Conservation (phyloP, 2,888 invertebrate species). For the Eudemis profundana region DNA sequence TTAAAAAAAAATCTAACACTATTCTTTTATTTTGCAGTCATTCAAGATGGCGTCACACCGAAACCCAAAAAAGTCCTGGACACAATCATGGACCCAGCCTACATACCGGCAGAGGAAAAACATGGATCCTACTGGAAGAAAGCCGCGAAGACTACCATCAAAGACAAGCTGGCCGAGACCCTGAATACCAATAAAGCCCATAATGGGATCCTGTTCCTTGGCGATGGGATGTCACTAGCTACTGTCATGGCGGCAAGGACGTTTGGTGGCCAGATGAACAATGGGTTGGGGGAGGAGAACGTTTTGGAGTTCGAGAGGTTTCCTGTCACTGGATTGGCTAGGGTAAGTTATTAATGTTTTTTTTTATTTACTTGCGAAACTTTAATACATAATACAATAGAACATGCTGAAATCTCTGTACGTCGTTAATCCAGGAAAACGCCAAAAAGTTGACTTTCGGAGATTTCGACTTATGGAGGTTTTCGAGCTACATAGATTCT, state of each 20-base stretch:
- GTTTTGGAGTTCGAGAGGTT: constrained; percentile 88
- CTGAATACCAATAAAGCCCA: constrained; percentile 83
- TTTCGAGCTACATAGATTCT: too few relatives aligned
- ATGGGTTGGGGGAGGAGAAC: constrained; percentile 86
- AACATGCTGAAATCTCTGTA: too few relatives aligned
- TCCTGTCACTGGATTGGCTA: constrained; percentile 87
- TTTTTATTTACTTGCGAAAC: neutral
- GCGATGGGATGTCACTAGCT: constrained; percentile 92
- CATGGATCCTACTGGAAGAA: constrained; percentile 75
- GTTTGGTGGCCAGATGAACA: constrained; percentile 86
- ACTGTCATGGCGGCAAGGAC: constrained; percentile 90
- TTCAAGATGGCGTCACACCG: constrained; percentile 59
- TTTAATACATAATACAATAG: too few relatives aligned
- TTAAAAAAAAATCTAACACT: too few relatives aligned
- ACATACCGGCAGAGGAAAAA: constrained; percentile 73
- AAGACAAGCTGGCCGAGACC: constrained; percentile 60
- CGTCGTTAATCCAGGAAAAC: too few relatives aligned
- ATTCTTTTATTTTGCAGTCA: constrained; percentile 29
- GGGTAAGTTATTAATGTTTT: constrained; percentile 77
- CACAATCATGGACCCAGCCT: constrained; percentile 69
- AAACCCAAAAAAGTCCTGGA: constrained; percentile 73
- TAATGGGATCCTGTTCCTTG: constrained; percentile 90
- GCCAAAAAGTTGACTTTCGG: too few relatives aligned
- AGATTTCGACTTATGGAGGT: too few relatives aligned
- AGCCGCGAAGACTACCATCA: constrained; percentile 63